phyloP scores from a whole-genome alignment of 2,888 invertebrate genomes.

The Alviniconcha strummeri region DNA sequence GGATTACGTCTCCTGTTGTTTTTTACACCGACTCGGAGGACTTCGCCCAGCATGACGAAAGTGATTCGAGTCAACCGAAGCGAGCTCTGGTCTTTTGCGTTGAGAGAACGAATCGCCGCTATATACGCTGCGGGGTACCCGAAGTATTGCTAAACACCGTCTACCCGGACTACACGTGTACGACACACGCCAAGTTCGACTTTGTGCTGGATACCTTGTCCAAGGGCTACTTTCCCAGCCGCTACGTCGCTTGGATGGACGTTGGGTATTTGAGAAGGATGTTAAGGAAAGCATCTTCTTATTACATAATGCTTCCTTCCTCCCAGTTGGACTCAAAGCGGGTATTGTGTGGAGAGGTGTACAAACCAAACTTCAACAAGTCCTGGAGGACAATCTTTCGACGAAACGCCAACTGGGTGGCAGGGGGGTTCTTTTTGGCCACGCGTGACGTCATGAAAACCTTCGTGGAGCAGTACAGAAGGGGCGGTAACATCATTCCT shows the following conservation, averaged over 20 bases:
- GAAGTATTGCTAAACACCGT: constrained; percentile 28
- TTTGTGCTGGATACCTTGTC: constrained; percentile 1
- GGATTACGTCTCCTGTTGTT: not conserved
- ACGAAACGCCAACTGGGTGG: constrained; percentile 28
- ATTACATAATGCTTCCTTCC: not conserved
- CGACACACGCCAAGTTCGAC: constrained; percentile 31
- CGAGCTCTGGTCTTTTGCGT: constrained; percentile 21
- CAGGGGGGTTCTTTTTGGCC: constrained; percentile 28
- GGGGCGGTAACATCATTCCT: constrained; percentile 21
- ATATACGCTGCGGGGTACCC: constrained; percentile 29
- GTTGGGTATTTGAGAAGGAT: constrained; percentile 21
- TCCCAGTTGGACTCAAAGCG: not conserved
- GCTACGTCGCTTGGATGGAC: constrained; percentile 22
- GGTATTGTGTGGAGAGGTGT: constrained; percentile 19
- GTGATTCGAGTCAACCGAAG: not conserved
- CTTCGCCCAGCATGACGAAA: constrained; percentile 18
- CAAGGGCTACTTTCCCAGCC: constrained; percentile 13
- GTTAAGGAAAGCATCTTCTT: no score
- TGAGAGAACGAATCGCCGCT: constrained; percentile 6
- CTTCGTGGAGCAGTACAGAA: constrained; percentile 25
- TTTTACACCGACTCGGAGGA: constrained; percentile 14
- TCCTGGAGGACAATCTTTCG: constrained; percentile 1
- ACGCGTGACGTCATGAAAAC: constrained; percentile 6
- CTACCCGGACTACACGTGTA: constrained; percentile 30
- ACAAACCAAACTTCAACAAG: constrained; percentile 3